phyloP scores from a whole-genome alignment of 2,797 vertebrate species.

The Hephaestus fuliginosus region DNA sequence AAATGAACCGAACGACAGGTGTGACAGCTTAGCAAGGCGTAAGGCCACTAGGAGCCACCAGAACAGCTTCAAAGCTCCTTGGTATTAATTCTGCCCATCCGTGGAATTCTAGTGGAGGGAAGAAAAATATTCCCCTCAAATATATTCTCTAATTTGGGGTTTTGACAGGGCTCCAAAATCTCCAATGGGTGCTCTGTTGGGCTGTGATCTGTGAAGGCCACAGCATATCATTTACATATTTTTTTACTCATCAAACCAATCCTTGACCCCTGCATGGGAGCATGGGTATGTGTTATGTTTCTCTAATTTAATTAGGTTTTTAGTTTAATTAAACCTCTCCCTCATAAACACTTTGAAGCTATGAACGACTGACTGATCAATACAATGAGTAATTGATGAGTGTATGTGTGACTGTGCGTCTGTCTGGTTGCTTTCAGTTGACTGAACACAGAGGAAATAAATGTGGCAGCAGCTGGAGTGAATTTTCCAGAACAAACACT shows the following conservation, averaged over 20 bases:
- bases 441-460: constrained; percentile 28
- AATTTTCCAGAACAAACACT: constrained; percentile 44
- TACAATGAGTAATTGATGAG: constrained; percentile 11
- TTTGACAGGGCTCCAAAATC: background rate
- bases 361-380: constrained; percentile 24
- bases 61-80: background rate
- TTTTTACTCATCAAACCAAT: background rate
- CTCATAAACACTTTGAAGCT: constrained; percentile 8
- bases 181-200: background rate
- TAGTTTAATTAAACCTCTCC: constrained; percentile 31
- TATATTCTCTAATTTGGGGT: background rate
- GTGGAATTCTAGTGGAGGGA: no score
- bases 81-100: background rate
- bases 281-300: constrained; percentile 2
- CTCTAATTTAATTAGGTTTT: constrained; percentile 4
- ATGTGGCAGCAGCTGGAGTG: constrained; percentile 27
- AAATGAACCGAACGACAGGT: background rate
- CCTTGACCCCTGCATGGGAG: background rate
- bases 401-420: background rate
- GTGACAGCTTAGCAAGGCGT: background rate
- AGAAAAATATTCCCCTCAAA: background rate
- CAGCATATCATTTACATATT: background rate
- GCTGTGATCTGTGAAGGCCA: background rate
- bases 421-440: constrained; percentile 11
- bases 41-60: background rate